These are phyloP conservation scores for Andrena trimmerana DNA, from an alignment of 2,888 invertebrate species.

Conservation along the genomic window DNA sequence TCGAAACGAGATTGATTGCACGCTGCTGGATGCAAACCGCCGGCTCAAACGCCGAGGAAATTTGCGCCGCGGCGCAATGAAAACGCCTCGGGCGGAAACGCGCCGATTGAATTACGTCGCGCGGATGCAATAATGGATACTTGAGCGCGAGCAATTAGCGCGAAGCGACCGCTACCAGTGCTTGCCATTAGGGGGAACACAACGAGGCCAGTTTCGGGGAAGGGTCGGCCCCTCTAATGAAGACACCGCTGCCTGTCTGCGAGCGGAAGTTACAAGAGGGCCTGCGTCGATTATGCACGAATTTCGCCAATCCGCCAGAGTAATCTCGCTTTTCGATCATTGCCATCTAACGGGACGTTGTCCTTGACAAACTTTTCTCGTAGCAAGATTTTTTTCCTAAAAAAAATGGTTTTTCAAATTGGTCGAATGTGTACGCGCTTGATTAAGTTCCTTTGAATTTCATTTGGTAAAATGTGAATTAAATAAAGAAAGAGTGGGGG, in stretches of 20 bases:
- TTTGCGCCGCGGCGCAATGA: conserved; percentile 42
- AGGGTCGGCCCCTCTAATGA: conserved; percentile 19
- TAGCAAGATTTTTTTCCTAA: too few species aligned
- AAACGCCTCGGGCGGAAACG: conserved; percentile 52
- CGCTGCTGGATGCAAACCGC: conserved; percentile 23
- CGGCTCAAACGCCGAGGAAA: conserved; percentile 51
- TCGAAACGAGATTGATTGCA: conserved; percentile 48
- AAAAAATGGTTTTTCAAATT: too few species aligned
- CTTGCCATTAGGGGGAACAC: conserved; percentile 36
- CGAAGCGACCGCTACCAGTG: conserved; percentile 26
- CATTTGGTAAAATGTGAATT: too few species aligned
- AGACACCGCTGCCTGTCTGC: conserved; percentile 11
- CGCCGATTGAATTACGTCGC: conserved; percentile 62
- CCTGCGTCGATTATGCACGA: background rate
- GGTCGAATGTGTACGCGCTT: too few species aligned
- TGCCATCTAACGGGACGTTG: background rate
- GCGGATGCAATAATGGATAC: conserved; percentile 56
- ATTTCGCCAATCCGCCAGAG: background rate
- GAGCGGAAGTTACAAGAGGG: conserved; percentile 3
- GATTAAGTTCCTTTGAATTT: too few species aligned
- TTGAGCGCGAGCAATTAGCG: conserved; percentile 56
- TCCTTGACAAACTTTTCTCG: background rate
- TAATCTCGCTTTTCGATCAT: background rate
- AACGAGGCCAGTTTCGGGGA: conserved; percentile 37
- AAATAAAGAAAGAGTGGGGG: too few species aligned